A percentile compares a stretch with the other conserved stretches of the same genome.
Conservation (phyloP, 2,888 invertebrate genomes). For the Meiosimyza decipiens region DNA sequence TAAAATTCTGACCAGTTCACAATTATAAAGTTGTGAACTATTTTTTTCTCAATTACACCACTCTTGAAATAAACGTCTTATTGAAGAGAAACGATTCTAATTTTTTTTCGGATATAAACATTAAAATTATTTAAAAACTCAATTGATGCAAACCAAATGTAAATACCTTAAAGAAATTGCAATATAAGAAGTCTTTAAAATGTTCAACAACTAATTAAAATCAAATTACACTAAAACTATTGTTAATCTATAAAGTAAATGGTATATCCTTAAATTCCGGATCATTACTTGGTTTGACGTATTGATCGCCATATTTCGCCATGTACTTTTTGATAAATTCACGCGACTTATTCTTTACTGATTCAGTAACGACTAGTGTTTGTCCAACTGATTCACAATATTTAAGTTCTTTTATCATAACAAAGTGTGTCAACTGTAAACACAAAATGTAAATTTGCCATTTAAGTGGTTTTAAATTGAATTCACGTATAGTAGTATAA, state of each 20-base stretch:
- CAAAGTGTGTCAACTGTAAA: slow-evolving; percentile 90
- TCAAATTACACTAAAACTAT: slow-evolving; percentile 10
- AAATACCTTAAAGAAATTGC: too few species aligned
- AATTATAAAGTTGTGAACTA: too few species aligned
- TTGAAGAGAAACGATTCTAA: too few species aligned
- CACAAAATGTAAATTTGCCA: background rate
- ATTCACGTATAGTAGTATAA: background rate
- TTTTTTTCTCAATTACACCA: too few species aligned
- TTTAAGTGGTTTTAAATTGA: background rate
- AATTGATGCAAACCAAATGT: too few species aligned
- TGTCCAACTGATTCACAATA: slow-evolving; percentile 78
- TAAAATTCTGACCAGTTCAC: too few species aligned
- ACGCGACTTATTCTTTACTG: slow-evolving; percentile 91
- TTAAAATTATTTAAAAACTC: too few species aligned
- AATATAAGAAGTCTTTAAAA: background rate
- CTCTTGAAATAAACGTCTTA: too few species aligned
- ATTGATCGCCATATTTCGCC: slow-evolving; percentile 87
- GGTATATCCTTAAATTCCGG: slow-evolving; percentile 59
- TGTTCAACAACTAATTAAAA: slow-evolving; percentile 25
- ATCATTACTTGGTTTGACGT: slow-evolving; percentile 55
- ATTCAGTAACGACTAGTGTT: slow-evolving; percentile 60
- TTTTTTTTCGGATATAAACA: too few species aligned
- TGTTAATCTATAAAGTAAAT: slow-evolving; percentile 44
- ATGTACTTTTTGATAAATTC: slow-evolving; percentile 97
- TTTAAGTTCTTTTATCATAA: slow-evolving; percentile 94